Conservation (phyloP, 2,113 vertebrate species). For the Blennius ocellaris region DNA sequence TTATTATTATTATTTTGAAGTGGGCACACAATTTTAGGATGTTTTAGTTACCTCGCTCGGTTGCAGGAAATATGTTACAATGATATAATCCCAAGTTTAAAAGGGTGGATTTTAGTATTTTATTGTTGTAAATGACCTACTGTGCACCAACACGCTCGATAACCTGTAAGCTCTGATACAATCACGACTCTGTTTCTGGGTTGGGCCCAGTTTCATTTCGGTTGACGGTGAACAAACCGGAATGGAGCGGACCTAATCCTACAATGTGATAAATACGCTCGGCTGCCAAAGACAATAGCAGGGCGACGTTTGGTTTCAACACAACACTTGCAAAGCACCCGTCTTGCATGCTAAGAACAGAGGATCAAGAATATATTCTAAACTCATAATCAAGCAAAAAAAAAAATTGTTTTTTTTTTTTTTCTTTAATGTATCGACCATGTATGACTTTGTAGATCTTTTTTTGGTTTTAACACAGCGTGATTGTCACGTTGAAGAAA, state of each 20-base stretch:
- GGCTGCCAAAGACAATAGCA: slow-evolving; percentile 74
- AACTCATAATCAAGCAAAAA: slow-evolving; percentile 73
- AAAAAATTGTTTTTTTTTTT: slow-evolving; percentile 24
- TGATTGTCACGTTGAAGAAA: slow-evolving; percentile 65
- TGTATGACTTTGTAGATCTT: slow-evolving; percentile 73
- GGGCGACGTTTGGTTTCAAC: slow-evolving; percentile 58
- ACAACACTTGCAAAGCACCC: slow-evolving; percentile 57
- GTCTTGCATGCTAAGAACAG: slow-evolving; percentile 68
- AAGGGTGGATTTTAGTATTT: slow-evolving; percentile 38
- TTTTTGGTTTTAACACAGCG: slow-evolving; percentile 62
- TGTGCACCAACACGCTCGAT: slow-evolving; percentile 40
- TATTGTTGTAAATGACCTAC: slow-evolving; percentile 33
- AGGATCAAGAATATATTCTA: slow-evolving; percentile 64
- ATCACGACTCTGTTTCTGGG: slow-evolving; percentile 38
- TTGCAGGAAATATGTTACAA: slow-evolving; percentile 35
- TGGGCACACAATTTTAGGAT: slow-evolving; percentile 15
- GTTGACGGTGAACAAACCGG: slow-evolving; percentile 17
- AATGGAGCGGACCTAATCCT: slow-evolving; percentile 42
- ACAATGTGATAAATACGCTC: slow-evolving; percentile 23
- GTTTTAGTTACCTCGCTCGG: slow-evolving; percentile 21
- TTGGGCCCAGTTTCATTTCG: slow-evolving; percentile 58
- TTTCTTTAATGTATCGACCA: slow-evolving; percentile 56
- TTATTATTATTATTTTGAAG: neutral
- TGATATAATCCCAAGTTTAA: slow-evolving; percentile 41
- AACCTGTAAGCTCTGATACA: slow-evolving; percentile 60